Conservation (phyloP, 1,140 invertebrate genomes). For the Varroa destructor region DNA sequence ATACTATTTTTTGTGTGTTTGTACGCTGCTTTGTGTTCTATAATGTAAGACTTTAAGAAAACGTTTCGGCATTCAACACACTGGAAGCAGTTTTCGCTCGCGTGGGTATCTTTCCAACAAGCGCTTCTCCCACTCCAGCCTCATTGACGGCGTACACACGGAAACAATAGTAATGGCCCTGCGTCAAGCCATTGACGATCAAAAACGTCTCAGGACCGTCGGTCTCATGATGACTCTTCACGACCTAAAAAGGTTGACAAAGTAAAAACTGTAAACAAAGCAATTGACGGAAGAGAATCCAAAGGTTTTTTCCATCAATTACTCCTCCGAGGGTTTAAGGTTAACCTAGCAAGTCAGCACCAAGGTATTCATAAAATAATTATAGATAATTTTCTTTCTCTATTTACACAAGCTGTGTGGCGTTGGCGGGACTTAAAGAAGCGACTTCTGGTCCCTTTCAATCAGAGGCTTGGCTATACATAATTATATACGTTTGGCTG, state of each 20-base stretch:
- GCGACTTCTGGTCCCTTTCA: neutral
- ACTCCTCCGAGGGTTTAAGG: too few species aligned
- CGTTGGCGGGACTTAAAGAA: neutral
- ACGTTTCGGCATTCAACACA: slow-evolving; percentile 32
- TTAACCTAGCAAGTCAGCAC: too few species aligned
- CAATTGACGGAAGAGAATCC: too few species aligned
- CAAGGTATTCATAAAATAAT: too few species aligned
- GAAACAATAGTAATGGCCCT: slow-evolving; percentile 46
- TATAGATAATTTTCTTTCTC: too few species aligned
- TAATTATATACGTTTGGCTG: too few species aligned
- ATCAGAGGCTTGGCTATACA: neutral
- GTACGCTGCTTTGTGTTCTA: too few species aligned
- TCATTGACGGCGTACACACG: slow-evolving; percentile 49
- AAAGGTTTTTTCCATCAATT: too few species aligned
- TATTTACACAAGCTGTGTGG: neutral
- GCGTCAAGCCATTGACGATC: neutral
- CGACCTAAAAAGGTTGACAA: slow-evolving; percentile 1
- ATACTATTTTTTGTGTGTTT: too few species aligned
- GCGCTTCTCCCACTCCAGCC: slow-evolving; percentile 44
- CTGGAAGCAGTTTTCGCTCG: slow-evolving; percentile 35
- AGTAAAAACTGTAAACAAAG: too few species aligned
- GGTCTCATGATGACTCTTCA: slow-evolving; percentile 21
- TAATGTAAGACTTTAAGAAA: too few species aligned
- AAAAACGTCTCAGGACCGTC: slow-evolving; percentile 21
- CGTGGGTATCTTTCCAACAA: slow-evolving; percentile 39